Base-by-base conservation (phyloP, 2,797 vertebrate species). In the Rhynchonycteris naso region DNA sequence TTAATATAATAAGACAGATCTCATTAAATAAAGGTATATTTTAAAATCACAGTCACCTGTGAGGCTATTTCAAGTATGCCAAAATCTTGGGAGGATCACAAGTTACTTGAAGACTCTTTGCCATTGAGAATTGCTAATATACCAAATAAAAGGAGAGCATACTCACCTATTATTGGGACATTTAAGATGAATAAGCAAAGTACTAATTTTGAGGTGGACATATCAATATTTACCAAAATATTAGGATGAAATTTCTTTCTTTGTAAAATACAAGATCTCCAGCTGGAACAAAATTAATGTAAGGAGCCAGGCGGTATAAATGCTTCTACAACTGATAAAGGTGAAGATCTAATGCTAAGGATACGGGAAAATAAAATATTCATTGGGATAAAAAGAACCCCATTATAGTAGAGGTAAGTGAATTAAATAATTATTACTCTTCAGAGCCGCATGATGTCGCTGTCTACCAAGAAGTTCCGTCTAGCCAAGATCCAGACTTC, bases 401-500 rank as follows among this genome's bases (percentile, higher is more conserved):
- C 28, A 14, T 19, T 59, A 50, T 15, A 56, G 38, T 1, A 10
- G 22, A 58, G 26, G 28, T 28, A 82, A 81, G 43, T 80, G 26
- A 95, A 90, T 84, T 65, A 14, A 43, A 35, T 47, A 43, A 52
- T 82, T n/a, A 56, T 95, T 97, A 97, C 92, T 78, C 18, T 2
- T 61, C 56, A 52, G 50, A 26, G 16, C 94, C 96, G 35, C 97
- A 86, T 96, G 96, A 87, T 96, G 97, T 97, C 95, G 97, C 96
- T 96, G 96, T 95, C 83, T 63, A 78, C 50, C 54, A 96, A 80
- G 59, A 93, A 75, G 87, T 92, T 87, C 52, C 91, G 63, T 38
- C 52, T 19, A 56, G 52, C n/a, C 47, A n/a, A 26, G 18, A 8
- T 38, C 54, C 19, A 74, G 50, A 43, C 10, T 63, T 56, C 18